Percentiles rank a stretch among this genome's conserved stretches.
phyloP scores from a whole-genome alignment of 2,113 vertebrate species.

The Raja brachyura region DNA sequence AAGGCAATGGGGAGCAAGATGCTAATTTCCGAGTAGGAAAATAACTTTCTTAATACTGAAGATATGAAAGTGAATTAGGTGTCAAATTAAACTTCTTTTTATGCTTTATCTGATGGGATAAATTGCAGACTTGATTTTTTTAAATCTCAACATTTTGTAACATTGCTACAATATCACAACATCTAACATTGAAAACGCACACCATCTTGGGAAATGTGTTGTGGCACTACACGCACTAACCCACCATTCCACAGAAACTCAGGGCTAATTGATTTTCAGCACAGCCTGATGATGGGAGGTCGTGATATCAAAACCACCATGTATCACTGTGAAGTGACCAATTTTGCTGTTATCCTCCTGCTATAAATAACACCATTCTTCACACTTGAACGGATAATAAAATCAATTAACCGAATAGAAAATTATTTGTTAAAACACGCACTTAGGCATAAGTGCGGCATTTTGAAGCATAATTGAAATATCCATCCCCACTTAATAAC shows the following conservation, averaged over 20 bases:
- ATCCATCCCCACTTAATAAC: neutral
- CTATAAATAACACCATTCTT: neutral
- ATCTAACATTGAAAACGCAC: too few species aligned
- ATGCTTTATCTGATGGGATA: too few species aligned
- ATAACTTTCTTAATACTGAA: too few species aligned
- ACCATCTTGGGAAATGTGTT: neutral
- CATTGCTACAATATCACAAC: too few species aligned
- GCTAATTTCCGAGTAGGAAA: too few species aligned
- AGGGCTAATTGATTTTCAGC: neutral
- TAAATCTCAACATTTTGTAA: too few species aligned
- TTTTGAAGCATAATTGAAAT: neutral
- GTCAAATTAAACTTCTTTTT: too few species aligned
- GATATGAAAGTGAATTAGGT: too few species aligned
- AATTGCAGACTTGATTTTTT: too few species aligned
- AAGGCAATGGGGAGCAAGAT: too few species aligned
- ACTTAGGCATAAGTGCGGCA: neutral
- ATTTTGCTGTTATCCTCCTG: neutral
- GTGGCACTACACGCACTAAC: neutral
- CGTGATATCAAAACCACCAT: neutral
- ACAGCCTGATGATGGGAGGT: neutral
- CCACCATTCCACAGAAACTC: neutral
- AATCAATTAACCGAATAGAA: constrained; percentile 9
- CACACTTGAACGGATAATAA: neutral
- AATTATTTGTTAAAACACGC: neutral
- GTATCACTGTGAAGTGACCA: neutral